Evolutionary conservation across 2,797 vertebrate species (phyloP), one percentile per base, ranked within the genome.

Genomic region (Labroides dimidiatus): DNA sequence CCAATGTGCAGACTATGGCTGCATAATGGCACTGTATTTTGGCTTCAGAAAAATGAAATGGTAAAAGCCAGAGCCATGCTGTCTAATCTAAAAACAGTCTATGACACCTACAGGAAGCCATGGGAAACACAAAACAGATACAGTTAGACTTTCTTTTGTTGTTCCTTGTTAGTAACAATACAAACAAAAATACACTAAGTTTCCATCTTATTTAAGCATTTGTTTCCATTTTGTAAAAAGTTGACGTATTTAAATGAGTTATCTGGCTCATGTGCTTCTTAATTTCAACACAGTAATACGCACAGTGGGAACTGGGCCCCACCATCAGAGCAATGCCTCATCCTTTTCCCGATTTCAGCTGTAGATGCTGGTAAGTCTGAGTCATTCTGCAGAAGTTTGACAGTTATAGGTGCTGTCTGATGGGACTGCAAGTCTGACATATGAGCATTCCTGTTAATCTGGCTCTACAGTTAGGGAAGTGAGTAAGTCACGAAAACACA

Each of bases 231-330:
- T 23, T n/a, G 42, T 12, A 48, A 47, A 43, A 37, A 27, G 3
- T 1, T 53, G 30, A 30, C 3, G n/a, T 42, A 44, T 16, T 12
- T 43, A 50, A 63, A 6, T 19, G 24, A 6, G 14, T 24, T 20
- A 52, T 41, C 27, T 44, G 27, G 7, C 39, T 10, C 27, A 61
- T 39, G 12, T 41, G 5, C 27, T 65, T 2, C 7, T 44, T 27
- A 10, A 20, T 27, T 59, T 58, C 17, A n/a, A n/a, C n/a, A n/a
- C 2, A 0, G 21, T 21, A 10, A 68, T 37, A 2, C 92, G 99
- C 77, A 99, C 99, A 91, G 97, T 99, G 84, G 97, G 15, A 51
- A 9, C 17, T 27, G 21, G 21, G 6, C 20, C 42, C 12, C 6
- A 3, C 1, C 16, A 51, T 16, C 4, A 11, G 43, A 21, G 12